These are phyloP conservation scores for Gymnocypris eckloni DNA, from an alignment of 2,797 vertebrate species.

Conservation along the genomic window DNA sequence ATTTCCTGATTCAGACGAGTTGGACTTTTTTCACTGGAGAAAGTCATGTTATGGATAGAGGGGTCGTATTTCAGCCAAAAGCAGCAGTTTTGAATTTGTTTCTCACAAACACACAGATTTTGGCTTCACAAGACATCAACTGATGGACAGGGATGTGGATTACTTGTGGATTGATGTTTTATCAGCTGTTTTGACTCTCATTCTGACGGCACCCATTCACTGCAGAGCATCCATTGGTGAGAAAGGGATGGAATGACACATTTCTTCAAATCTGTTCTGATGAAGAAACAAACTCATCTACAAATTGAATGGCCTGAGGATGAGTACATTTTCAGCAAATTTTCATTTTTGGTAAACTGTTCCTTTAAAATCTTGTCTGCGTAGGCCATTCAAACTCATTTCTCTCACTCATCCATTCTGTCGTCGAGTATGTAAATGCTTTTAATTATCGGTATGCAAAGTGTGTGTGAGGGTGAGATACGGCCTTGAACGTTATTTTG, in stretches of 20 bases:
- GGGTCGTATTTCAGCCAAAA: neutral
- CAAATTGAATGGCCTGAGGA: neutral
- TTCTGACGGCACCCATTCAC: slow-evolving; percentile 1
- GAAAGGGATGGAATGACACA: neutral
- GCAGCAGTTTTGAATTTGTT: neutral
- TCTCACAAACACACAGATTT: neutral
- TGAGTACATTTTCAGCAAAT: neutral
- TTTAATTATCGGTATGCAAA: slow-evolving; percentile 44
- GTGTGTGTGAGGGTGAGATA: slow-evolving; percentile 19
- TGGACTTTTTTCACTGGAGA: neutral
- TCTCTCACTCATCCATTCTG: slow-evolving; percentile 11
- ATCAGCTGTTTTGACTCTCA: neutral
- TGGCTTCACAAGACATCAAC: neutral
- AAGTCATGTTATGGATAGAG: neutral
- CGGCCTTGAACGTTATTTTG: slow-evolving; percentile 46
- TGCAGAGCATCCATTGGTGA: neutral
- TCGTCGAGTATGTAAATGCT: slow-evolving; percentile 33
- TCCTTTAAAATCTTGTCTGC: neutral
- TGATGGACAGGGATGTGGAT: neutral
- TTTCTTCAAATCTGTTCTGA: neutral
- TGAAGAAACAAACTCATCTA: neutral
- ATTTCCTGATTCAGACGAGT: neutral
- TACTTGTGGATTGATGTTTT: neutral
- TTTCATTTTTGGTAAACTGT: neutral
- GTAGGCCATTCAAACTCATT: neutral